phyloP scores from a whole-genome alignment of 2,797 vertebrate genomes.

The Selene dorsalis region DNA sequence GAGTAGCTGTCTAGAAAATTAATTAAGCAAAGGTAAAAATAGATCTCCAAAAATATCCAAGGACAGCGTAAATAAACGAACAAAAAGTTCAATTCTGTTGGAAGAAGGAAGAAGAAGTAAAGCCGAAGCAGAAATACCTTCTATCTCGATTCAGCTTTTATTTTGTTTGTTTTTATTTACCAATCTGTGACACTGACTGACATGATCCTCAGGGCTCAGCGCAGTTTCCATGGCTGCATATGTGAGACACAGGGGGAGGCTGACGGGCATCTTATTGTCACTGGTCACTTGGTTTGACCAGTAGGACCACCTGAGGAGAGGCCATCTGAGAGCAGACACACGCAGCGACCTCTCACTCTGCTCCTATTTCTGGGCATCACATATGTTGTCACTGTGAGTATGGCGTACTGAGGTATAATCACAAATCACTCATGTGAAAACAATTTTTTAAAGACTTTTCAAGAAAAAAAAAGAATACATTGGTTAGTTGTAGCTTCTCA shows the following conservation, averaged over 20 bases:
- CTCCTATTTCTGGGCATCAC: slow-evolving; percentile 19
- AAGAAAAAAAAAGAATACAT: background rate
- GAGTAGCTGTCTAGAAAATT: slow-evolving; percentile 19
- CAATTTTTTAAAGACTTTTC: background rate
- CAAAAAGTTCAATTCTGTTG: background rate
- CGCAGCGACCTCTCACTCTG: slow-evolving; percentile 28
- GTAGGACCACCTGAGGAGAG: slow-evolving; percentile 34
- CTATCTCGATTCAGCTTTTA: background rate
- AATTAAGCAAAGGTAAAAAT: slow-evolving; percentile 40
- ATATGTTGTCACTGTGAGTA: background rate
- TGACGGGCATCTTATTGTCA: slow-evolving; percentile 18
- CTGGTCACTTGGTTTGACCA: slow-evolving; percentile 27
- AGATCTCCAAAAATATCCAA: slow-evolving; percentile 44
- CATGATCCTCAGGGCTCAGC: slow-evolving; percentile 11
- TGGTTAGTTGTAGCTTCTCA: background rate
- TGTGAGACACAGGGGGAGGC: slow-evolving; percentile 8
- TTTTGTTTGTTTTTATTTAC: background rate
- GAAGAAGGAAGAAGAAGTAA: background rate
- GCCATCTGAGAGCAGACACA: slow-evolving; percentile 33
- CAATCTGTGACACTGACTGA: slow-evolving; percentile 1
- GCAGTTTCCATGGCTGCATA: slow-evolving; percentile 25
- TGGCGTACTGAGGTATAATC: background rate
- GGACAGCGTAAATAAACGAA: background rate
- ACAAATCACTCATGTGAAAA: background rate
- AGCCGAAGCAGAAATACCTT: background rate